Conservation (phyloP, 1,140 invertebrate species). For the Bombus pyrosoma region DNA sequence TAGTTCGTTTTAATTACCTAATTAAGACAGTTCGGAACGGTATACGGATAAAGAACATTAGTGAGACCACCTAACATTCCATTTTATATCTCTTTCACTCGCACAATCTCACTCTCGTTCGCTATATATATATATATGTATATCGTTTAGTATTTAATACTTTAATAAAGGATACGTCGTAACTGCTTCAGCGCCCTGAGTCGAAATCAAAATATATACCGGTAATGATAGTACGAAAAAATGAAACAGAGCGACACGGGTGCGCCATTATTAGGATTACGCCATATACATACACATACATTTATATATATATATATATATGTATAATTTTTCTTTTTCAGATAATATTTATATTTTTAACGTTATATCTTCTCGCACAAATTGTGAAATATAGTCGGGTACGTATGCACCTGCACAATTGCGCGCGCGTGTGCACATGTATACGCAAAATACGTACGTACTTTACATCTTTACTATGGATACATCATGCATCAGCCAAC, state of each 20-base stretch:
- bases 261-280: conserved; percentile 28
- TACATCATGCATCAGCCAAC: conserved; percentile 54
- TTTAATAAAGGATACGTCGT: conserved; percentile 69
- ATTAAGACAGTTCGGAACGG: conserved; percentile 73
- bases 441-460: neutral
- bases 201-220: conserved; percentile 41
- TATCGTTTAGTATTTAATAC: conserved; percentile 65
- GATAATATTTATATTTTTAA: conserved; percentile 45
- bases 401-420: conserved; percentile 21
- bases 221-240: conserved; percentile 41
- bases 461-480: conserved; percentile 29
- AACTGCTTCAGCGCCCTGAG: conserved; percentile 54
- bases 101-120: neutral
- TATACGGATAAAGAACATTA: conserved; percentile 73
- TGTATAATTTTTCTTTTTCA: conserved; percentile 32
- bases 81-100: conserved; percentile 1
- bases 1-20: conserved; percentile 69
- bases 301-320: conserved; percentile 30
- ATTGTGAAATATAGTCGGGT: neutral
- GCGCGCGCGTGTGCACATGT: neutral
- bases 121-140: conserved; percentile 26
- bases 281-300: conserved; percentile 35
- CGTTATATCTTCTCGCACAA: conserved; percentile 33
- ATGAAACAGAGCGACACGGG: conserved; percentile 36
- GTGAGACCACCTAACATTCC: conserved; percentile 52